A percentile compares a stretch with the other conserved stretches of the same genome.
Evolutionary conservation across 2,113 vertebrate species (phyloP).

Genomic region (Falco punctatus): DNA sequence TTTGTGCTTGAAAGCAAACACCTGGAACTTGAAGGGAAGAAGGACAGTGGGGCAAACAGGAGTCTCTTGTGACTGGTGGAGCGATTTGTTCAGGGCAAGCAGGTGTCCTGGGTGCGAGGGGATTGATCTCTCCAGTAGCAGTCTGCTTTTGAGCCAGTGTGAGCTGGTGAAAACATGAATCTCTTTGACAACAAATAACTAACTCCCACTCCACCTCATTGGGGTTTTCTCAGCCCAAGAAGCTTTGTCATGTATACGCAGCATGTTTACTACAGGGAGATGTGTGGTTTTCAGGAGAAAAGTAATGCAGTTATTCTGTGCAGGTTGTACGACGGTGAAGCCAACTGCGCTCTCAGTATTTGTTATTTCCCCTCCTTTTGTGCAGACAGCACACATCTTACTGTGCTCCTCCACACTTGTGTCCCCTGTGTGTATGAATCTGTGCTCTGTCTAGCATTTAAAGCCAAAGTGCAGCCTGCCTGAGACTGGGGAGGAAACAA

Average conservation of each 20-base stretch:
- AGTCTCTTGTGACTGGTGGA: not conserved
- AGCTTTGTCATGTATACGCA: not conserved
- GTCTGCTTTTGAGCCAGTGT: not conserved
- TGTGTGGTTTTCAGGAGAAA: not conserved
- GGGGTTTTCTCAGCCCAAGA: conserved; percentile 1
- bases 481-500: not conserved
- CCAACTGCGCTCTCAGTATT: not conserved
- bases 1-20: not conserved
- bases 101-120: not conserved
- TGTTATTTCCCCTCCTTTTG: not conserved
- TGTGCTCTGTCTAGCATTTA: not conserved
- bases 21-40: not conserved
- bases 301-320: not conserved
- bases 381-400: not conserved
- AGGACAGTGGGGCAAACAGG: not conserved
- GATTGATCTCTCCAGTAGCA: not conserved
- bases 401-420: not conserved
- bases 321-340: not conserved
- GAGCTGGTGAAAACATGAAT: not conserved
- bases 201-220: not conserved
- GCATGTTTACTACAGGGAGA: not conserved
- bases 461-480: not conserved
- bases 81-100: not conserved
- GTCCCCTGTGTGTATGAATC: fast-evolving
- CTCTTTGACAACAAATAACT: conserved; percentile 15